Evolutionary conservation across 1,140 invertebrate species (phyloP).

Genomic region (Brachionus koreanus): DNA sequence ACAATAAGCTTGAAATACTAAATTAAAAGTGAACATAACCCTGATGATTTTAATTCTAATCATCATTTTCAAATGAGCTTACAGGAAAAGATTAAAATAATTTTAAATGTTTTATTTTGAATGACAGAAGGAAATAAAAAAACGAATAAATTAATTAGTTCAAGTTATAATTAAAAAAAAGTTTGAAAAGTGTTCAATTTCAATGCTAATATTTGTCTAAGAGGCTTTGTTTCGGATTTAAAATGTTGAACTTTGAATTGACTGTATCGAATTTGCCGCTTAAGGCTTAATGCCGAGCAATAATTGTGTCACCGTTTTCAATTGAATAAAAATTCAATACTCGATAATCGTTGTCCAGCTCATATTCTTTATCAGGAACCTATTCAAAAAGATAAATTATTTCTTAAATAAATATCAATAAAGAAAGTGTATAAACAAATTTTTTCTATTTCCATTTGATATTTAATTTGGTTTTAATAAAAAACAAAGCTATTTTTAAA

Average conservation of each 20-base stretch:
- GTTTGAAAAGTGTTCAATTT: not conserved
- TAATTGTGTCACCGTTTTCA: conserved; percentile 73
- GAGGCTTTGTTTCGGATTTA: not conserved
- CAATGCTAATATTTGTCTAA: conserved; percentile 26
- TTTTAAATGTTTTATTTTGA: not conserved
- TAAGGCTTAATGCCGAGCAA: not conserved
- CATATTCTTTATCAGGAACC: conserved; percentile 65
- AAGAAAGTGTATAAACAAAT: conserved; percentile 29
- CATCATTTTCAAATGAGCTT: not conserved
- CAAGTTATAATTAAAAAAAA: not conserved
- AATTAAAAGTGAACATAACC: not conserved
- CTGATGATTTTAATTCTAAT: not conserved
- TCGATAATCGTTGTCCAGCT: conserved; percentile 73
- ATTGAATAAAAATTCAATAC: conserved; percentile 76
- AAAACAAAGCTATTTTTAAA: too few species aligned
- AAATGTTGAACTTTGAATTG: not conserved
- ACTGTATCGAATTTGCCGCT: not conserved
- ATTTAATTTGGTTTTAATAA: too few species aligned
- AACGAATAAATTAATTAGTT: not conserved
- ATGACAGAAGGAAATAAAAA: conserved; percentile 12
- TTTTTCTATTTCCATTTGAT: not conserved
- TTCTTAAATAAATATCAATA: conserved; percentile 18
- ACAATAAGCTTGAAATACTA: not conserved
- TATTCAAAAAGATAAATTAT: conserved; percentile 54
- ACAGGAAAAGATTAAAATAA: not conserved